Evolutionary conservation across 2,888 invertebrate genomes (phyloP), one percentile per base, ranked within the genome.

Genomic region (Hemithea aestivaria): DNA sequence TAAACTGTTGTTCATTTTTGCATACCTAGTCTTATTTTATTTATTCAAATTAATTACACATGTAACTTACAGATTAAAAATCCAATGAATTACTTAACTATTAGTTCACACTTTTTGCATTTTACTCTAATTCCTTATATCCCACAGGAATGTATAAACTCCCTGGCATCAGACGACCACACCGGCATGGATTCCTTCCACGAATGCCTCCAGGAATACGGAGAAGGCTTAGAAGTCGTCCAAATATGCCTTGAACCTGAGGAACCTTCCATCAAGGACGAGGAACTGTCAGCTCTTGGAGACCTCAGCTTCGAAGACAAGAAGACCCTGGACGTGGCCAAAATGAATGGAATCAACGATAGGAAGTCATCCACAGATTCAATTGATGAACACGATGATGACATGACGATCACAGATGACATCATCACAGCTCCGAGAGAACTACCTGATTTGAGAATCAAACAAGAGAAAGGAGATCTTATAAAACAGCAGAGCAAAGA

Each of bases 161-260:
- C 90, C 1, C 67, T 89, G 35, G 89, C 88, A 4, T 89, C 90
- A 21, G 90, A 90, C 38, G 90, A 90, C 52, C 90, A 90, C 57
- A 90, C 90, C 0, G 90, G 90, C 25, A 83, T 90, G 72, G 90
- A 91, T 40, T 90, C 90, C 27, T 91, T 90, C 56, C 90, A 91
- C 62, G 90, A 91, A 67, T 91, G 90, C 53, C 84, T 91, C 26
- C 90, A 91, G 63, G 90, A 90, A 56, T 90, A 90, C 51, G 90
- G 90, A 3, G 90, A 91, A 60, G 90, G 90, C 9, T 53, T 91
- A 35, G 90, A 90, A 64, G 89, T 89, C 2, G 89, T 90, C 7
- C 90, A 90, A 55, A 90, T 90, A 58, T 90, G 90, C 53, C 75
- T 90, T 11, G 90, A 90, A 47, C 89, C 89, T 8, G 90, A 90